Evolutionary conservation across 2,797 vertebrate species (phyloP).

Genomic region (Cirrhinus molitorella): DNA sequence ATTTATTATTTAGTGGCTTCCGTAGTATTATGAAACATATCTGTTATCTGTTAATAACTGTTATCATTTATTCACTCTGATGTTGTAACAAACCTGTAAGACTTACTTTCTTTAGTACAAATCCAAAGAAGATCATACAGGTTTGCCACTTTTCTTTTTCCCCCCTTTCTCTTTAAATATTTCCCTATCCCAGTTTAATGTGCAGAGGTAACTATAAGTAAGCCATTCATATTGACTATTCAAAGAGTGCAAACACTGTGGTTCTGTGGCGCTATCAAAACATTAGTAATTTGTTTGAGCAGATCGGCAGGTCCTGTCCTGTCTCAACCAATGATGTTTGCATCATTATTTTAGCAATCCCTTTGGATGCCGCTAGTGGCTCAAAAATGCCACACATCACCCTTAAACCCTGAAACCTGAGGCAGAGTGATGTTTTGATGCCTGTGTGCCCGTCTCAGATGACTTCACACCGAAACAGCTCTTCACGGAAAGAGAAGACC

Average conservation of each 20-base stretch:
- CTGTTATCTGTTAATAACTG: too few relatives aligned
- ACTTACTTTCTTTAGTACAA: neutral
- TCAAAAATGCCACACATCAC: neutral
- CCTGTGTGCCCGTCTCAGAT: neutral
- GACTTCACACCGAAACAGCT: slow-evolving; percentile 9
- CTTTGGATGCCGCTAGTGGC: neutral
- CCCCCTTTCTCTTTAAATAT: neutral
- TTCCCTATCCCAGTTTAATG: neutral
- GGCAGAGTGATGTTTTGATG: neutral
- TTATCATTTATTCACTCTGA: neutral
- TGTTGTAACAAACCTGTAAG: too few relatives aligned
- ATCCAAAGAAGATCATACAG: neutral
- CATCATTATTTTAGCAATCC: neutral
- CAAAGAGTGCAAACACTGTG: neutral
- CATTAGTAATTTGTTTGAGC: neutral
- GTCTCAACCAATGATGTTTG: neutral
- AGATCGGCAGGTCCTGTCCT: neutral
- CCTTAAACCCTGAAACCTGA: neutral
- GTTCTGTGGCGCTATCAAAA: neutral
- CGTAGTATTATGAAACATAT: neutral
- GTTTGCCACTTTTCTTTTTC: neutral
- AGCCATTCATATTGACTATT: neutral
- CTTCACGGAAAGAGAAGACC: neutral
- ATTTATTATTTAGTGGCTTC: too few relatives aligned
- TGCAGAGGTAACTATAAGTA: neutral